phyloP scores from a whole-genome alignment of 2,888 invertebrate species.

The Melolontha melolontha region DNA sequence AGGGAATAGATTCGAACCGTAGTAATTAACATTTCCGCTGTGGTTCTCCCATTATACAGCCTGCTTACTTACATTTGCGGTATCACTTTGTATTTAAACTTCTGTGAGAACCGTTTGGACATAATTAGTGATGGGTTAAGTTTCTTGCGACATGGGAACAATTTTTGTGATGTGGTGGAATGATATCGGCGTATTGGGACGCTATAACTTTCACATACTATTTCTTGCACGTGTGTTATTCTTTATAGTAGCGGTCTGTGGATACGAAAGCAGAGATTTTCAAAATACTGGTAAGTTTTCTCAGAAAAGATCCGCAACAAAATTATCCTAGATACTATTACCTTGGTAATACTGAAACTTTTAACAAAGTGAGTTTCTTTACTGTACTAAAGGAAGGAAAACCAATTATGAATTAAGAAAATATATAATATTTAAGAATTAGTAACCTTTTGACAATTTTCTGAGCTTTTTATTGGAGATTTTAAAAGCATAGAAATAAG shows the following conservation, averaged over 20 bases:
- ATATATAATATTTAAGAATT: no score
- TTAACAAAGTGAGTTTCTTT: no score
- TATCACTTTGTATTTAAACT: constrained; percentile 4
- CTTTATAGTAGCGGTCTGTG: neutral
- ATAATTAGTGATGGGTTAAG: constrained; percentile 41
- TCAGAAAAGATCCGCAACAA: no score
- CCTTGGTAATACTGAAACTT: no score
- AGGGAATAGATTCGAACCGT: neutral
- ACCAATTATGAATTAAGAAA: no score
- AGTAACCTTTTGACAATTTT: no score
- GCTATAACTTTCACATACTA: neutral
- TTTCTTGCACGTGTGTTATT: constrained; percentile 3
- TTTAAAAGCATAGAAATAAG: no score
- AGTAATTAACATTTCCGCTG: constrained; percentile 22
- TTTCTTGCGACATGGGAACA: constrained; percentile 21
- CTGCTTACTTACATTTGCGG: neutral
- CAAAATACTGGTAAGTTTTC: constrained; percentile 38
- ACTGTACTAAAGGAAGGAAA: no score
- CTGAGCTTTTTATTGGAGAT: no score
- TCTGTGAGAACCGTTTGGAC: neutral
- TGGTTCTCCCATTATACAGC: neutral
- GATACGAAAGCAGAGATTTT: constrained; percentile 28
- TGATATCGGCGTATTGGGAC: constrained; percentile 8
- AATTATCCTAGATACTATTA: no score
- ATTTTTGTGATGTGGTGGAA: constrained; percentile 1